Percentiles rank a stretch among this genome's conserved stretches.
phyloP scores from a whole-genome alignment of 2,797 vertebrate genomes.

The Masticophis lateralis region DNA sequence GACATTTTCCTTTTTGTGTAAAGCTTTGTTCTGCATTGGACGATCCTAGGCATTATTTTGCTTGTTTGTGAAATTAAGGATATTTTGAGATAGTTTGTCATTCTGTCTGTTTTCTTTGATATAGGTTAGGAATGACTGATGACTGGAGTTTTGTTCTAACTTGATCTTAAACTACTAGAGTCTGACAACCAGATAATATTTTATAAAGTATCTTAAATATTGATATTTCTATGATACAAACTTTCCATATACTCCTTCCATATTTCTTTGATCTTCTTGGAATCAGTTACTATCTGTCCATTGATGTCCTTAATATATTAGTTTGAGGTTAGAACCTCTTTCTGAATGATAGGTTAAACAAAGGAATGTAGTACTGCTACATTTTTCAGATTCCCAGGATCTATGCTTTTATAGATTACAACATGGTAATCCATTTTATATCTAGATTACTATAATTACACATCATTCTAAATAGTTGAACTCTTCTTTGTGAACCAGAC shows the following conservation, averaged over 20 bases:
- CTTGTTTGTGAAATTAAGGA: too few relatives aligned
- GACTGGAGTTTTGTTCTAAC: background rate
- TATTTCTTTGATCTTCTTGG: background rate
- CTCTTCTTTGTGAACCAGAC: background rate
- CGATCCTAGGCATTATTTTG: too few relatives aligned
- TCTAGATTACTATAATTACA: background rate
- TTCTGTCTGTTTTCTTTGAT: background rate
- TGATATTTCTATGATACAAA: background rate
- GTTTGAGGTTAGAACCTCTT: background rate
- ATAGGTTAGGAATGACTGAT: background rate
- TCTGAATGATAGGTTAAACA: background rate
- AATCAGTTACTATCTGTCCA: background rate
- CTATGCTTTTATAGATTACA: background rate
- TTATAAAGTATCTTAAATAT: background rate
- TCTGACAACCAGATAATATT: background rate
- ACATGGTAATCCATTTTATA: background rate
- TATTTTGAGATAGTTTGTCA: too few relatives aligned
- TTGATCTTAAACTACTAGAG: background rate
- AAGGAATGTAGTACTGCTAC: background rate
- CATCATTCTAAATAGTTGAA: background rate
- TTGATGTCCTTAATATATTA: background rate
- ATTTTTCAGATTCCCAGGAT: background rate
- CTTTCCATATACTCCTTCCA: background rate
- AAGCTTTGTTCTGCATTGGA: too few relatives aligned
- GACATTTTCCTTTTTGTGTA: too few relatives aligned